Percentiles rank a stretch among this genome's conserved stretches.
phyloP scores from a whole-genome alignment of 2,113 vertebrate genomes.

The Rostratula benghalensis region DNA sequence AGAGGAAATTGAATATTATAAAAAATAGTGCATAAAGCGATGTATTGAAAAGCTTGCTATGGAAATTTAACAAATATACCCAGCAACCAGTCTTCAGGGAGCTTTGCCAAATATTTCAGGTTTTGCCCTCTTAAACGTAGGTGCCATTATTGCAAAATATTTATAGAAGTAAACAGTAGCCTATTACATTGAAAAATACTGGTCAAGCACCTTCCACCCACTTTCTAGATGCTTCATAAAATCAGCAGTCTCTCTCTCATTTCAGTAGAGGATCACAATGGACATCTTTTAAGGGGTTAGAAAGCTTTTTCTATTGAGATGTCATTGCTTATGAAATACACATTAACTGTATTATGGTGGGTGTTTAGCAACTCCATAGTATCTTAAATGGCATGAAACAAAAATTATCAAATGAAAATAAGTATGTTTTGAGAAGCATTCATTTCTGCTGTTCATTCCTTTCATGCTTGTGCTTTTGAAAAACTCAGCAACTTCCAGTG shows the following conservation, averaged over 20 bases:
- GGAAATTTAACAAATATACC: not conserved
- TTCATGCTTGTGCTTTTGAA: not conserved
- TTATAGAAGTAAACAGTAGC: not conserved
- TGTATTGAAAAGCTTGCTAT: not conserved
- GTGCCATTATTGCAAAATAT: not conserved
- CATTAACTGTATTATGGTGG: not conserved
- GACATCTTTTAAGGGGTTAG: not conserved
- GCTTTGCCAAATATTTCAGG: not conserved
- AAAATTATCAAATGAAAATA: not conserved
- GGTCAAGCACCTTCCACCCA: not conserved
- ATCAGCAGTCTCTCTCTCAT: not conserved
- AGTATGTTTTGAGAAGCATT: not conserved
- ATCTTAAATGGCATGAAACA: not conserved
- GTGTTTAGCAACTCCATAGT: not conserved
- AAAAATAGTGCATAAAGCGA: not conserved
- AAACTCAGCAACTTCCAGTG: slow-evolving; percentile 26
- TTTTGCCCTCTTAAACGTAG: not conserved
- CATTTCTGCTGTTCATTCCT: slow-evolving; percentile 3
- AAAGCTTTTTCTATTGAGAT: not conserved
- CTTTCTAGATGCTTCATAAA: not conserved
- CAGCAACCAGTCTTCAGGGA: not conserved
- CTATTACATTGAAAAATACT: not conserved
- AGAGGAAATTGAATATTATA: not conserved
- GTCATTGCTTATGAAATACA: not conserved
- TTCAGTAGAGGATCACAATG: not conserved